These are phyloP conservation scores for Montipora sp. DNA, from an alignment of 64 coral and sea anemone species.

Conservation along the genomic window DNA sequence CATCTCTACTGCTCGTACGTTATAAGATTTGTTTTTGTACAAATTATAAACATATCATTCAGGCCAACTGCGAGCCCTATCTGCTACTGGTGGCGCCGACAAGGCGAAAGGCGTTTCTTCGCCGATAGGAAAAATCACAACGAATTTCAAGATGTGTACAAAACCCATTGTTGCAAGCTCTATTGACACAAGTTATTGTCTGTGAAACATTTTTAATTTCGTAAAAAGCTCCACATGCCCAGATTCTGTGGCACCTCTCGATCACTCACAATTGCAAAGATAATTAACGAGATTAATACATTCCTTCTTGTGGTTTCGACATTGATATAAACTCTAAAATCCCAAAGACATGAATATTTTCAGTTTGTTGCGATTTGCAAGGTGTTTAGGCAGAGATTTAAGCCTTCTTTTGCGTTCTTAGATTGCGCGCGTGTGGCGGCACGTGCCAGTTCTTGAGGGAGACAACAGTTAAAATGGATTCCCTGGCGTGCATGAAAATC, in stretches of 20 bases:
- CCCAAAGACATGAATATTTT: not conserved
- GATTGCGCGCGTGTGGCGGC: conserved; percentile 35
- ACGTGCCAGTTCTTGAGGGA: conserved; percentile 31
- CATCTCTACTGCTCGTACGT: conserved; percentile 25
- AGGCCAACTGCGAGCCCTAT: not conserved
- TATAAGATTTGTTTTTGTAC: conserved; percentile 1
- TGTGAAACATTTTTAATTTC: conserved; percentile 41
- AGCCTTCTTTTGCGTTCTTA: conserved; percentile 25
- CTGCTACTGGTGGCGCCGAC: not conserved
- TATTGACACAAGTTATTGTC: conserved; percentile 46
- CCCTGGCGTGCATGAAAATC: conserved; percentile 35
- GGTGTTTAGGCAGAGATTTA: conserved; percentile 47
- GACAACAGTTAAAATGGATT: conserved; percentile 36
- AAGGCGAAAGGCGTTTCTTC: not conserved
- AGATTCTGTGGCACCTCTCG: conserved; percentile 3
- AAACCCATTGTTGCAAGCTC: conserved; percentile 12
- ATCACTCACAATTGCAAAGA: conserved; percentile 17
- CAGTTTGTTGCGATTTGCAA: conserved; percentile 27
- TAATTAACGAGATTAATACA: conserved; percentile 47
- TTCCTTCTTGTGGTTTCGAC: not conserved
- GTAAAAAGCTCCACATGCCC: not conserved
- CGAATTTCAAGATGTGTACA: conserved; percentile 2
- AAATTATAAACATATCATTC: not conserved
- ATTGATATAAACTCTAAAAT: conserved; percentile 43
- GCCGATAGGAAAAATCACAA: conserved; percentile 27